Percentiles rank a stretch among this genome's conserved stretches.
Conservation (phyloP, 2,113 vertebrate species). For the Narcine bancroftii region DNA sequence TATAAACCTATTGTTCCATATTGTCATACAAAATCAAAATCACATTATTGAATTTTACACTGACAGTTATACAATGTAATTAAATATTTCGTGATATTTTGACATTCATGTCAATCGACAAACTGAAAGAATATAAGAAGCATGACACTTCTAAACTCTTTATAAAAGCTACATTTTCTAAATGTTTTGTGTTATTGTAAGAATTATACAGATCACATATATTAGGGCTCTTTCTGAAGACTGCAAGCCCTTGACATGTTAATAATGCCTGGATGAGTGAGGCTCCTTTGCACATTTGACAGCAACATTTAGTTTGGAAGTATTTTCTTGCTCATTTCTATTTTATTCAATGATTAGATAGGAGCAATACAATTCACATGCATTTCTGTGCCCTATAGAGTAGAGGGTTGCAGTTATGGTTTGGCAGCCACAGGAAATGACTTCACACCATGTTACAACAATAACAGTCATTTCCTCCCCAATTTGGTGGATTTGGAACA, state of each 20-base stretch:
- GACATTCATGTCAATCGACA: background rate
- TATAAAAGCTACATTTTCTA: background rate
- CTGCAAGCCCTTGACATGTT: background rate
- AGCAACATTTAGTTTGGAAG: background rate
- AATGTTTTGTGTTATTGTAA: background rate
- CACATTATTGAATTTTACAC: background rate
- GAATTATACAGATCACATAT: background rate
- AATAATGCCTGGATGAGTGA: background rate
- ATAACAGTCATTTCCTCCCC: slow-evolving; percentile 21
- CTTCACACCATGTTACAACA: background rate
- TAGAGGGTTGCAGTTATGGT: background rate
- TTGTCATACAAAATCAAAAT: background rate
- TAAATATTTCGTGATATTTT: background rate
- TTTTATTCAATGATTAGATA: background rate
- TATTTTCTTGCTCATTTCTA: background rate
- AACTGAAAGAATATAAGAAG: background rate
- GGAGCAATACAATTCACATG: background rate
- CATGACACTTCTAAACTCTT: background rate
- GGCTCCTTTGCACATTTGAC: background rate
- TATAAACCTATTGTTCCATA: background rate
- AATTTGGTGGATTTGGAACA: background rate
- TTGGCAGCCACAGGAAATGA: slow-evolving; percentile 12
- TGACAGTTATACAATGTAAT: background rate
- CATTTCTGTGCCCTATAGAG: background rate
- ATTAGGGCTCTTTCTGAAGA: background rate